Evolutionary conservation across 2,888 invertebrate species (phyloP).

Genomic region (Drosophila meridionalis): DNA sequence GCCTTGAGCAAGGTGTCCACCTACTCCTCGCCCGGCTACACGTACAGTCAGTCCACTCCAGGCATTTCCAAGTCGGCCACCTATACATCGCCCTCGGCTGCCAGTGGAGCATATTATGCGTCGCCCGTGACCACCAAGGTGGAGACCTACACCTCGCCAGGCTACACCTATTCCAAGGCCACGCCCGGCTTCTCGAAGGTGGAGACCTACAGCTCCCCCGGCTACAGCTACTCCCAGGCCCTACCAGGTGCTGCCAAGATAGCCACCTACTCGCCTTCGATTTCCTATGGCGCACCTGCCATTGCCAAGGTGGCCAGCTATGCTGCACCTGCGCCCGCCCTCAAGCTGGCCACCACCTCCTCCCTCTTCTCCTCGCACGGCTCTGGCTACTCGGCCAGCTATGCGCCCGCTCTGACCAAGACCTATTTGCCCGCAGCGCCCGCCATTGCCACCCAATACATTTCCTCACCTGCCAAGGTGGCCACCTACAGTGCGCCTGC

Average conservation of each 20-base stretch:
- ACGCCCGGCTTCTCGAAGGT: conserved; percentile 73
- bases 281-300: conserved; percentile 64
- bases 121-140: conserved; percentile 84
- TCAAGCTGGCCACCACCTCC: conserved; percentile 53
- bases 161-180: conserved; percentile 85
- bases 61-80: conserved; percentile 70
- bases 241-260: conserved; percentile 69
- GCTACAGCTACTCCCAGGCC: conserved; percentile 62
- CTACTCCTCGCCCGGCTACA: conserved; percentile 74
- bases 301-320: conserved; percentile 63
- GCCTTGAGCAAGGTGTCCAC: conserved; percentile 63
- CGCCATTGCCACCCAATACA: conserved; percentile 53
- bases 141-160: conserved; percentile 83
- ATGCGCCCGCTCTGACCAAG: conserved; percentile 73
- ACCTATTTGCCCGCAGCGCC: conserved; percentile 67
- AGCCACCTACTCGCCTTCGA: conserved; percentile 75
- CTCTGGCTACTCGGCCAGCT: conserved; percentile 58
- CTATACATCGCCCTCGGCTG: conserved; percentile 52
- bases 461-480: conserved; percentile 60
- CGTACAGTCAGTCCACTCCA: conserved; percentile 74
- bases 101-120: conserved; percentile 59
- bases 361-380: conserved; percentile 59
- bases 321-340: conserved; percentile 45
- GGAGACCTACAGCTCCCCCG: conserved; percentile 73
- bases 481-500: conserved; percentile 60